Conservation (phyloP, 2,888 invertebrate genomes). For the Zelleria hepariella region DNA sequence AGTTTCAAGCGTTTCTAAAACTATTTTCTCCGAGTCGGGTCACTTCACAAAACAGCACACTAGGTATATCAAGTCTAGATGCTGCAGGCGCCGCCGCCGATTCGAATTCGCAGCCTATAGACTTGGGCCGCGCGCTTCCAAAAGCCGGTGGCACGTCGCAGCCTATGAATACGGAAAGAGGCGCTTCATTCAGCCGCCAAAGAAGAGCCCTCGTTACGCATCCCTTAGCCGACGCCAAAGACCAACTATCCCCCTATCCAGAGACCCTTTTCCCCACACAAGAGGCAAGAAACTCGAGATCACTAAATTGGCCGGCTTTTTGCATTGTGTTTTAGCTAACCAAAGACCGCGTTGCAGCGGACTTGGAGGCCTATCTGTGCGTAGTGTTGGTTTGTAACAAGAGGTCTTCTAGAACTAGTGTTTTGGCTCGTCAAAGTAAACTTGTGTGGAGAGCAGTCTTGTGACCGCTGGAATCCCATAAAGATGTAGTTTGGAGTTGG, state of each 20-base stretch:
- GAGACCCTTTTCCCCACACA: not conserved
- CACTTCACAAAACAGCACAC: too few relatives aligned
- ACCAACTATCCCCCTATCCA: not conserved
- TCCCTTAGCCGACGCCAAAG: constrained; percentile 4
- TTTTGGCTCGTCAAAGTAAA: not conserved
- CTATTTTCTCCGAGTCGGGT: too few relatives aligned
- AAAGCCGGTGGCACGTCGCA: constrained; percentile 20
- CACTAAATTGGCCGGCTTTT: not conserved
- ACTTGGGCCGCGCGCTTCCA: not conserved
- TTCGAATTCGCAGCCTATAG: constrained; percentile 7
- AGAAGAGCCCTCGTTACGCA: constrained; percentile 50
- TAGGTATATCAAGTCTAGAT: too few relatives aligned
- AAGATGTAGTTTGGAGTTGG: too few relatives aligned
- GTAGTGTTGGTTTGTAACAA: not conserved
- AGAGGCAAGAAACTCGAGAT: not conserved
- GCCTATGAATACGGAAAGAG: constrained; percentile 54
- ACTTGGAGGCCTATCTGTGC: not conserved
- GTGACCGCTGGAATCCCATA: too few relatives aligned
- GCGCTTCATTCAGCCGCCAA: constrained; percentile 47
- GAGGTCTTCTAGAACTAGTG: not conserved
- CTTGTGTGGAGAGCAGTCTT: not conserved
- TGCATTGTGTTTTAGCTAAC: not conserved
- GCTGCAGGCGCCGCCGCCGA: too few relatives aligned
- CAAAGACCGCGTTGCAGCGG: not conserved
- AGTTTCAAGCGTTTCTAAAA: too few relatives aligned